Evolutionary conservation across 2,888 invertebrate species (phyloP), one percentile per base, ranked within the genome.

Genomic region (Drosophila helvetica): DNA sequence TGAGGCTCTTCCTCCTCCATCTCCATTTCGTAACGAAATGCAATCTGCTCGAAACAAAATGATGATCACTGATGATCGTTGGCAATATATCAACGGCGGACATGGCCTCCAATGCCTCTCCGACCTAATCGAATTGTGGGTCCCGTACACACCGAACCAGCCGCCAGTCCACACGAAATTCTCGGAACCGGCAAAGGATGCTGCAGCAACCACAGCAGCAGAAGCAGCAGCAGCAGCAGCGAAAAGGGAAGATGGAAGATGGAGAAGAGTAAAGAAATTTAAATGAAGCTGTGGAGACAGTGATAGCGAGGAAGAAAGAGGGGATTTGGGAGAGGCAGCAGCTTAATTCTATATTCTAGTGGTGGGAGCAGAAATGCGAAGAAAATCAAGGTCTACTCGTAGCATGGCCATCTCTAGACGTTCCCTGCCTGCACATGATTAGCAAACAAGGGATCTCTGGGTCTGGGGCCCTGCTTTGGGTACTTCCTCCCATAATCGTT

Each of bases 41-140:
- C 85, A 88, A 86, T 85, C 84, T 77, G 65, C 64, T 73, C 74
- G 77, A 70, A 78, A 74, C 75, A 77, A 80, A 89, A 86, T 89
- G 84, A 87, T 87, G 86, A 89, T 89, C 89, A 86, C 79, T 69
- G 84, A 75, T 84, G 89, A 89, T 88, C 88, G 81, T 76, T 68
- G 88, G 66, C 80, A 86, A 89, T 89, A 87, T 89, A 89, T 89
- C 89, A 89, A 81, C 74, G 65, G 51, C 51, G 53, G 74, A 86
- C 80, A 56, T 78, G 73, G 78, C 73, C 52, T 60, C 58, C 62
- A 63, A 52, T 56, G 52, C 58, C 48, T 15, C 51, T 42, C 42
- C 69, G 63, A 70, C 81, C 81, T 82, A 80, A 80, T 80, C 80
- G 83, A 80, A 80, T 78, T 79, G 79, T 81, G 52, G 61, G 48